Base-by-base conservation (phyloP, 2,113 vertebrate genomes). In the Spermophilus dauricus region DNA sequence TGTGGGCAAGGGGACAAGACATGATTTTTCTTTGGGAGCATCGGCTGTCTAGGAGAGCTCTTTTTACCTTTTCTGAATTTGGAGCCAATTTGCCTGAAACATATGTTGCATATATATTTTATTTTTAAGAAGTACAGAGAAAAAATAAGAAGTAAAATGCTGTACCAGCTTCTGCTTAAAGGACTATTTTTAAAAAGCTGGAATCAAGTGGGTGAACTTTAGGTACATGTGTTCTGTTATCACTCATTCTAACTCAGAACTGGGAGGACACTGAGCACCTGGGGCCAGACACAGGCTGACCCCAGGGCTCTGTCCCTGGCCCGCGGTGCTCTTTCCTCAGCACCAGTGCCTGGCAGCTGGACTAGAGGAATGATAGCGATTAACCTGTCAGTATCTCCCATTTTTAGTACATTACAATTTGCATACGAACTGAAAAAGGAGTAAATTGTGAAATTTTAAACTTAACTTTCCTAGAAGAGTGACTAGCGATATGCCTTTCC, bases 391-490 rank as follows among this genome's bases (percentile, higher is more conserved):
- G 73, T 4, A 12, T 16, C 80, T 89, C n/a, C 65, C 81, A 73
- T 81, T 91, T 89, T 96, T 93, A 89, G 75, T 77, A 48, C 48
- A 67, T 87, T 89, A 22, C 63, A 84, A 97, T 98, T 95, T 97
- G 69, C 83, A 86, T 70, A 37, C 92, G 85, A 95, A 76, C 87
- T 12, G 20, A 78, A 95, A 75, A 84, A 84, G 72, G 80, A 84
- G 78, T 17, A 94, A 97, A 95, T 89, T 88, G 58, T 95, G 93
- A 95, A 91, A 81, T 81, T 86, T 89, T 88, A 42, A 88, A 72
- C 91, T 95, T 97, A 78, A 91, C 96, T 91, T 98, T 96, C 96
- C 94, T 96, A 91, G 91, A 95, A 94, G 63, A 97, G 48, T 94
- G 89, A 97, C 89, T 91, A 88, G 69, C 34, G 83, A 81, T 94